A percentile compares a stretch with the other conserved stretches of the same genome.
These are phyloP conservation scores for Artibeus lituratus DNA, from an alignment of 2,797 vertebrate genomes.

Conservation along the genomic window DNA sequence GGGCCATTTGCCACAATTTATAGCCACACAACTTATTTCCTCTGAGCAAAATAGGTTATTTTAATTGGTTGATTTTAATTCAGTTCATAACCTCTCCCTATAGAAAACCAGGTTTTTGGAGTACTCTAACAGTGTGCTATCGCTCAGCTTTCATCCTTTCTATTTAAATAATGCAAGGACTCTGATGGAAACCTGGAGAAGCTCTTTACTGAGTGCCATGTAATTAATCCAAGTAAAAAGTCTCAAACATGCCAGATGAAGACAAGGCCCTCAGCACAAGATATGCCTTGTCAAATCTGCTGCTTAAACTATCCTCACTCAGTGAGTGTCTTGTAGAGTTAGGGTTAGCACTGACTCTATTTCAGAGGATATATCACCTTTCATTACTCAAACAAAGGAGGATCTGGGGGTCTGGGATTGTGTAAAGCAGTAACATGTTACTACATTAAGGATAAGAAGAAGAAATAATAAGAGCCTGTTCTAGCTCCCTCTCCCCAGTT, in stretches of 20 bases:
- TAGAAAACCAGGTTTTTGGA: constrained; percentile 55
- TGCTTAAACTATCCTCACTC: constrained; percentile 99
- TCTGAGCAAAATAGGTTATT: constrained; percentile 2
- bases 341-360: constrained; percentile 24
- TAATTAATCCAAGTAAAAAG: constrained; percentile 99
- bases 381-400: constrained; percentile 38
- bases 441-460: not conserved
- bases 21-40: not conserved
- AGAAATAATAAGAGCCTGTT: not conserved
- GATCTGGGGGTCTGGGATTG: not conserved
- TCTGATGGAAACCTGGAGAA: constrained; percentile 99
- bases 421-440: not conserved
- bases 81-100: constrained; percentile 36
- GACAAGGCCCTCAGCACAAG: constrained; percentile 97
- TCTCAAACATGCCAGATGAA: constrained; percentile 97
- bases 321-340: constrained; percentile 85
- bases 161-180: constrained; percentile 87
- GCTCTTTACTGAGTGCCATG: constrained; percentile 99
- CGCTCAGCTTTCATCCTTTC: constrained; percentile 64
- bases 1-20: not conserved
- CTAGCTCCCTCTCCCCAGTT: not conserved
- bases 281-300: constrained; percentile 99
- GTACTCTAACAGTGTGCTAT: constrained; percentile 60
- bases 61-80: constrained; percentile 45
- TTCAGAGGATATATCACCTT: not conserved